These are phyloP conservation scores for Melanocharis versteri DNA, from an alignment of 2,113 vertebrate species.

Conservation along the genomic window DNA sequence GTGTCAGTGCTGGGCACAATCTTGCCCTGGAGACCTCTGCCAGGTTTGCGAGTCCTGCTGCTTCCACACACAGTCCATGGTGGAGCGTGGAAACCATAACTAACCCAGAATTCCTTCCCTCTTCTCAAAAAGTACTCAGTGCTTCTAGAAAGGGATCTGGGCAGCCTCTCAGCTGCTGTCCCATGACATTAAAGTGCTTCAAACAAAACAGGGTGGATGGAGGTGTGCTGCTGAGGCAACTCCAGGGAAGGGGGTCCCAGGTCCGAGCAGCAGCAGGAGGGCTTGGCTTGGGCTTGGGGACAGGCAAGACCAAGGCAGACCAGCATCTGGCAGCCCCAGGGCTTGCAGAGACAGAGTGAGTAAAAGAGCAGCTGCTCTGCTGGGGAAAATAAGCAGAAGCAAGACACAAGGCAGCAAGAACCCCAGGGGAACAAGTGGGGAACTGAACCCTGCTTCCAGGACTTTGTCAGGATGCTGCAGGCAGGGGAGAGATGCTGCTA, in stretches of 20 bases:
- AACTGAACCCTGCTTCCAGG: neutral
- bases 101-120: neutral
- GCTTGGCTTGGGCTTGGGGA: neutral
- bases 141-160: neutral
- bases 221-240: neutral
- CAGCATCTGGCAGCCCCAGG: neutral
- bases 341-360: neutral
- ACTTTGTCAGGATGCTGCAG: neutral
- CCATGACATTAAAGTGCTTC: constrained; percentile 43
- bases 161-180: neutral
- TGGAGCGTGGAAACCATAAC: neutral
- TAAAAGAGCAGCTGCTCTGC: neutral
- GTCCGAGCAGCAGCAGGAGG: rapidly evolving
- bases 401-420: neutral
- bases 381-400: neutral
- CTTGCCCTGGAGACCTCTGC: neutral
- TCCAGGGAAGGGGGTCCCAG: neutral
- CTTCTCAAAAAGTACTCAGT: constrained; percentile 30
- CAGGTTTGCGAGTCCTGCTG: neutral
- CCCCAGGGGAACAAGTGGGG: neutral
- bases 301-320: neutral
- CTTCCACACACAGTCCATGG: neutral
- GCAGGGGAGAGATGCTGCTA: neutral
- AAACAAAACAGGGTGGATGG: neutral
- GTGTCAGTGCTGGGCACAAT: neutral